These are phyloP conservation scores for Cephonodes hylas DNA, from an alignment of 2,888 invertebrate genomes.

Conservation along the genomic window DNA sequence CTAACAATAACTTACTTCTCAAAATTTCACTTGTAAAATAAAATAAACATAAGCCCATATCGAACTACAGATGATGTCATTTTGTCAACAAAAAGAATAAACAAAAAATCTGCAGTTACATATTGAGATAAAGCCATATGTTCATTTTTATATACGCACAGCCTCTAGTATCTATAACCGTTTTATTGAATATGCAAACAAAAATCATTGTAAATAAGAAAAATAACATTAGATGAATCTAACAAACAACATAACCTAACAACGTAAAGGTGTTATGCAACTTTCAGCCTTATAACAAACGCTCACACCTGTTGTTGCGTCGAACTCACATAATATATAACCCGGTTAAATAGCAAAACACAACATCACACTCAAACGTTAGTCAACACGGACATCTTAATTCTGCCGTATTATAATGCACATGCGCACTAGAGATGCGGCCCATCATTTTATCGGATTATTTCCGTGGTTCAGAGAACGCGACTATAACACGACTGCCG, in stretches of 20 bases:
- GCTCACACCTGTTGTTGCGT: slow-evolving; percentile 43
- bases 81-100: too few relatives aligned
- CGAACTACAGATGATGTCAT: too few relatives aligned
- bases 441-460: slow-evolving; percentile 20
- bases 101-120: too few relatives aligned
- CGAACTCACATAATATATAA: slow-evolving; percentile 26
- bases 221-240: slow-evolving; percentile 7
- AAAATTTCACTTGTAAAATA: too few relatives aligned
- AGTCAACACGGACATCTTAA: slow-evolving; percentile 23
- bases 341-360: slow-evolving; percentile 29
- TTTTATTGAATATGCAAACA: not conserved
- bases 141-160: too few relatives aligned
- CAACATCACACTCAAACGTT: slow-evolving; percentile 24
- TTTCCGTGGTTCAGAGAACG: not conserved
- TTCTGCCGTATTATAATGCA: slow-evolving; percentile 32
- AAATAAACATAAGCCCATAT: too few relatives aligned
- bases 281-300: slow-evolving; percentile 26
- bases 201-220: not conserved
- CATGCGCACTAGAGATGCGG: slow-evolving; percentile 46
- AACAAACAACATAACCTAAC: slow-evolving; percentile 22
- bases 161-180: too few relatives aligned
- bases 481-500: not conserved
- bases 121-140: too few relatives aligned
- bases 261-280: slow-evolving; percentile 21
- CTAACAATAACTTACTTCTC: too few relatives aligned